Evolutionary conservation across 2,113 vertebrate genomes (phyloP), one percentile per base, ranked within the genome.

Genomic region (Plotosus lineatus): DNA sequence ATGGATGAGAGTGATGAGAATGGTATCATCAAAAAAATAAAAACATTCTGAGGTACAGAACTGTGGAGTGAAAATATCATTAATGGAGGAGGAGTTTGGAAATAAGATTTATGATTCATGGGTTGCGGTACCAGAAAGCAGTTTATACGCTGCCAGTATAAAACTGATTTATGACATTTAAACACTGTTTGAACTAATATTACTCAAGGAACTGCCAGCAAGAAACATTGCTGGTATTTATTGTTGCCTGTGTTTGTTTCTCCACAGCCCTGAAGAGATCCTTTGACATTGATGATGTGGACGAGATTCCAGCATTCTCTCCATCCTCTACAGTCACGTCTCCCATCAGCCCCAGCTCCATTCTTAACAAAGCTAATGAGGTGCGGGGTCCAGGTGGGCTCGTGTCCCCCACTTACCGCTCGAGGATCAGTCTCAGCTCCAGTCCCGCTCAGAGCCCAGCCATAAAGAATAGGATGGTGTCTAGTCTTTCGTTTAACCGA

Each of bases 261-360:
- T 80, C 46, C 82, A n/a, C 91, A 97, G 96, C 95, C 0, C 88
- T 96, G 82, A 95, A 96, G 89, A 93, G 94, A 66, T 96, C 95
- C 0, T 96, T 96, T 21, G 95, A 96, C 42, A 90, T 90, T 1
- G 95, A 96, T 51, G 95, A 95, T 86, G 91, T 90, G 51, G 92
- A 94, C 0, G 91, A 93, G 19, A 87, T 82, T 0, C 88, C 88
- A 0, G 46, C 90, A 19, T 93, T 93, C 78, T 88, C 93, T 3
- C 80, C 90, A 0, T 78, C 90, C 19, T 91, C 92, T 15, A 83
- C 91, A 0, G 60, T 88, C 38, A 87, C 88, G 46, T 86, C 89
- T 51, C 89, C 91, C 0, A 82, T 89, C 9, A 81, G 86, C 48
- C 89, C 92, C 9, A 84, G 86, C 21, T 78, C 88, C 0, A 82